Percentiles rank a stretch among this genome's conserved stretches.
phyloP scores from a whole-genome alignment of 1,140 invertebrate genomes.

The Potamilus streckersoni region DNA sequence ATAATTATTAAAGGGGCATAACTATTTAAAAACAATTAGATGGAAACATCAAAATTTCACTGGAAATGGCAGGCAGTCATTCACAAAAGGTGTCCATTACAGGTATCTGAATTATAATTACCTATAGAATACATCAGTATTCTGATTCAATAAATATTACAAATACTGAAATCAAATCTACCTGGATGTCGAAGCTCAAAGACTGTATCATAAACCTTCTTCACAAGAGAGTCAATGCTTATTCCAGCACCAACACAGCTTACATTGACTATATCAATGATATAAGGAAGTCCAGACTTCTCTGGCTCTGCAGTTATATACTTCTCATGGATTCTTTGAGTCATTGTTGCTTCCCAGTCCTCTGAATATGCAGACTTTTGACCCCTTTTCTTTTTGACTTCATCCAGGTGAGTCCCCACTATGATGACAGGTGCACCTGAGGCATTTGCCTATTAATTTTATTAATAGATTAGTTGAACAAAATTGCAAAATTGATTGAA shows the following conservation, averaged over 20 bases:
- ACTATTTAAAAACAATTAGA: too few species aligned
- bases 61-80: too few species aligned
- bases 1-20: too few species aligned
- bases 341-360: constrained; percentile 80
- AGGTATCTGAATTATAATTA: neutral
- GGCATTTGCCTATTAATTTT: constrained; percentile 69
- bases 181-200: constrained; percentile 75
- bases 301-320: constrained; percentile 96
- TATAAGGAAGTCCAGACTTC: constrained; percentile 93
- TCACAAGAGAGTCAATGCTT: constrained; percentile 91
- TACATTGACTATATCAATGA: constrained; percentile 94
- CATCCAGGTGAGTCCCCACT: constrained; percentile 75
- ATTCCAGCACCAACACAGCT: constrained; percentile 84
- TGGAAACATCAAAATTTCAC: too few species aligned
- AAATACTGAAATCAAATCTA: constrained; percentile 26
- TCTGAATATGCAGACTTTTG: constrained; percentile 81
- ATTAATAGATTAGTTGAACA: too few species aligned
- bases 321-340: constrained; percentile 59
- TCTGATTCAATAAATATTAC: neutral
- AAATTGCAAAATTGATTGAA: too few species aligned
- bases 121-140: neutral
- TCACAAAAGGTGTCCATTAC: too few species aligned
- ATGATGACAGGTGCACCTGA: constrained; percentile 63
- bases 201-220: constrained; percentile 93
- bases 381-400: constrained; percentile 76